Evolutionary conservation across 2,113 vertebrate species (phyloP), one percentile per base, ranked within the genome.

Genomic region (Psittacula cyanocephala): DNA sequence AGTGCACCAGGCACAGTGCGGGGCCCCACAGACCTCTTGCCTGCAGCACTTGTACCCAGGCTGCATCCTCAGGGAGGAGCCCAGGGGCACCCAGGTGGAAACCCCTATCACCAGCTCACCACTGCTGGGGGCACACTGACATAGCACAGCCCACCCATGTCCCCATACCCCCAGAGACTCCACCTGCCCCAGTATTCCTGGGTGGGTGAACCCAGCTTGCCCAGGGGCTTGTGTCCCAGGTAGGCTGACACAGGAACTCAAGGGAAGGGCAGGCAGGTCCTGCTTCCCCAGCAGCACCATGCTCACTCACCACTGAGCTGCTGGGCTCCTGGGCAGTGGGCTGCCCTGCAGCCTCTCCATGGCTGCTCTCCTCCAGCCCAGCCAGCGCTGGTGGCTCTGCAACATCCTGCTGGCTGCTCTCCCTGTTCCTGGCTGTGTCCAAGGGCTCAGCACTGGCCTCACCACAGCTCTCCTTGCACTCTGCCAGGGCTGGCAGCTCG

Each of bases 291-390:
- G 41, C 41, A 89, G 60, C 9, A 2, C 95, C 97, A 94, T 97
- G 57, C 23, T 22, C 16, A 97, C 97, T 96, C 93, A 98, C 97
- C 97, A 0, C 69, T 18, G 94, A 72, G 41, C 44, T 7, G 49
- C 65, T 3, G 0, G 88, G n/a, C 87, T 95, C 81, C 80, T 63
- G 96, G 78, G 55, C 47, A 65, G 31, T 80, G 31, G 59, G 31
- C n/a, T 13, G 53, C 17, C 89, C 91, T 16, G 60, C 44, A 44
- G 72, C 13, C 2, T 9, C 43, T 2, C 28, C 2, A 0, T 1
- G 46, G 22, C 65, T 14, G 4, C 88, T 78, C 28, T 76, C 81
- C 7, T 80, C 79, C 0, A 3, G 75, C 44, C 10, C 31, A 43
- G 43, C 13, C 65, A 68, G 35, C 2, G 4, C 22, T 0, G 3